Evolutionary conservation across 2,113 vertebrate genomes (phyloP).

Genomic region (Cromileptes altivelis): DNA sequence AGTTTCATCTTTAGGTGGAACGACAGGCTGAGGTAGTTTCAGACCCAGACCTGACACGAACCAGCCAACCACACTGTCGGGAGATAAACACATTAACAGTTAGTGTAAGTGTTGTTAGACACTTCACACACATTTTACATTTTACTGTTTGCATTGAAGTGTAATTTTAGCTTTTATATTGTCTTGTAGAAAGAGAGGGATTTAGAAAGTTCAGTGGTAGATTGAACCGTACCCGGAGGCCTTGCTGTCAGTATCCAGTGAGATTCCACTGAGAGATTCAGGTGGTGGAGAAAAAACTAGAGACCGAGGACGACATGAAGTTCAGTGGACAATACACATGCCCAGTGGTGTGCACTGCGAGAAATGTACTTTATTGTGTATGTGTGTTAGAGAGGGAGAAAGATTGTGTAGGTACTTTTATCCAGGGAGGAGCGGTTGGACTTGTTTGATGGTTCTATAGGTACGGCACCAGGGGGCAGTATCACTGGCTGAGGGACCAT

Average conservation of each 20-base stretch:
- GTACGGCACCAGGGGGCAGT: constrained; percentile 64
- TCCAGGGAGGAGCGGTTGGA: constrained; percentile 70
- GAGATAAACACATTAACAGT: not conserved
- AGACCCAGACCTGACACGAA: constrained; percentile 89
- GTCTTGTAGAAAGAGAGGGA: not conserved
- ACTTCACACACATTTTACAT: not conserved
- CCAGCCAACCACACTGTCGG: constrained; percentile 88
- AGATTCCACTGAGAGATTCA: constrained; percentile 82
- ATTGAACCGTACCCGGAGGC: constrained; percentile 33
- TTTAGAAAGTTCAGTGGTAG: not conserved
- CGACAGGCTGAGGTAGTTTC: constrained; percentile 89
- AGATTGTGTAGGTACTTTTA: constrained; percentile 74
- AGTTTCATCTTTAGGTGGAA: constrained; percentile 65
- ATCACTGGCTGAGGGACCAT: constrained; percentile 80
- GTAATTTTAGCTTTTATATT: not conserved
- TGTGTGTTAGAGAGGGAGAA: not conserved
- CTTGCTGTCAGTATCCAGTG: constrained; percentile 77
- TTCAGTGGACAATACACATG: not conserved
- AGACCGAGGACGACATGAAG: not conserved
- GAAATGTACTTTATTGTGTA: not conserved
- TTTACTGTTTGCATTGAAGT: not conserved
- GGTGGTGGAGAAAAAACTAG: constrained; percentile 83
- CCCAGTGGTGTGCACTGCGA: not conserved
- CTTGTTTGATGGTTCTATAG: constrained; percentile 44
- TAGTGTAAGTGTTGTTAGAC: no score